These are phyloP conservation scores for Apis dorsata DNA, from an alignment of 1,140 invertebrate species.

Conservation along the genomic window DNA sequence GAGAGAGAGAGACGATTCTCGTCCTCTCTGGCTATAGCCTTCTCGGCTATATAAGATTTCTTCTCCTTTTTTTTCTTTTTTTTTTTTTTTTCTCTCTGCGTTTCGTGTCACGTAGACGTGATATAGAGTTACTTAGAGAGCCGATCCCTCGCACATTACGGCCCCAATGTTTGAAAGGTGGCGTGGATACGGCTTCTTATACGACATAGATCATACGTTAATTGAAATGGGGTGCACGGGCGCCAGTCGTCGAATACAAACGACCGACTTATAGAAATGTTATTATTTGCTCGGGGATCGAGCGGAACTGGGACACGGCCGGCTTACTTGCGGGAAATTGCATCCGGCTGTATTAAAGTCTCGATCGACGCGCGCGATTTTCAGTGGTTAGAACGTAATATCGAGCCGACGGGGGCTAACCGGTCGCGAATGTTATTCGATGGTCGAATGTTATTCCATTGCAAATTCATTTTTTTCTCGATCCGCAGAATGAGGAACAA, in stretches of 20 bases:
- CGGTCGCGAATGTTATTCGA: too few species aligned
- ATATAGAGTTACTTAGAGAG: constrained; percentile 80
- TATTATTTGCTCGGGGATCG: constrained; percentile 76
- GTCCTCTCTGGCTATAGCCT: constrained; percentile 17
- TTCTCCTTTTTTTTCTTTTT: constrained; percentile 12
- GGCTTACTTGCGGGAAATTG: constrained; percentile 68
- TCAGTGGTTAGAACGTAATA: constrained; percentile 22
- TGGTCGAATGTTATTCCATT: neutral
- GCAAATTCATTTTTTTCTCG: neutral
- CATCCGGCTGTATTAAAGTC: constrained; percentile 57
- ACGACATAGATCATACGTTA: constrained; percentile 81
- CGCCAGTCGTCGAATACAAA: constrained; percentile 79
- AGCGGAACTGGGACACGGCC: constrained; percentile 26
- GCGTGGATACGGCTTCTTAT: constrained; percentile 70
- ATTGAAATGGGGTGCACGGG: constrained; percentile 79
- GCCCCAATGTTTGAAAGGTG: constrained; percentile 76
- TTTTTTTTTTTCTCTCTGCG: constrained; percentile 43
- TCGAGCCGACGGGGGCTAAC: neutral
- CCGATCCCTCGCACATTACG: constrained; percentile 74
- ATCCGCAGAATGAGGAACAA: neutral
- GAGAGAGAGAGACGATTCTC: constrained; percentile 41
- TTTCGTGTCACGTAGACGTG: constrained; percentile 79
- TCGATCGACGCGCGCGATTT: constrained; percentile 39
- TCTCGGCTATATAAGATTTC: constrained; percentile 58
- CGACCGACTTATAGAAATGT: constrained; percentile 80